Evolutionary conservation across 2,888 invertebrate genomes (phyloP), one percentile per base, ranked within the genome.

Genomic region (Amphiduros pacificus): DNA sequence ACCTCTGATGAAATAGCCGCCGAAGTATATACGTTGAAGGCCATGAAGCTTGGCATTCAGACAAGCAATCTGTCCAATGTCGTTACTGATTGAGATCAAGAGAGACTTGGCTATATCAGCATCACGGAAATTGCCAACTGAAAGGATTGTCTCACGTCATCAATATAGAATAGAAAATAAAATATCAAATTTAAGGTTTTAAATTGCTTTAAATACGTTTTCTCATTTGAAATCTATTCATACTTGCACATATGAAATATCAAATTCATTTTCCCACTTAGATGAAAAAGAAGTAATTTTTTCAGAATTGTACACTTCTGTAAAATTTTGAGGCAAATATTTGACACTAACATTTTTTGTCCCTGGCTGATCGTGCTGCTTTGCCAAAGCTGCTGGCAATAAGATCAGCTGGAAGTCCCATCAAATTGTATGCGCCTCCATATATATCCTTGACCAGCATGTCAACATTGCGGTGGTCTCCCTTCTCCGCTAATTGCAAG

Each of bases 311-410:
- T n/a, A n/a, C n/a, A n/a, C n/a, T n/a, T n/a, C n/a, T n/a, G n/a
- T n/a, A n/a, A n/a, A n/a, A n/a, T n/a, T n/a, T n/a, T n/a, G n/a
- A n/a, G n/a, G n/a, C n/a, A n/a, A n/a, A n/a, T n/a, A n/a, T n/a
- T n/a, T 22, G 49, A 6, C 6, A 48, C 29, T 26, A 6, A 57
- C 58, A 11, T n/a, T 58, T 32, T 51, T 51, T 66, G 41, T 79
- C 77, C 60, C 71, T 72, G 2, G 74, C 72, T 14, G 76, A 74
- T 26, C 82, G 74, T 44, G 85, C 82, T 24, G 87, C 87, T 80
- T 89, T 88, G 0, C 89, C 89, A 80, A 89, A 89, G 58, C 88
- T 88, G 50, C 88, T 87, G 20, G 89, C 89, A 65, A 89, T 88
- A 26, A 89, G 77, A 71, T 89, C 88, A 17, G 86, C 87, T 31